Base-by-base conservation (phyloP, 2,113 vertebrate genomes). In the Pogona vitticeps region DNA sequence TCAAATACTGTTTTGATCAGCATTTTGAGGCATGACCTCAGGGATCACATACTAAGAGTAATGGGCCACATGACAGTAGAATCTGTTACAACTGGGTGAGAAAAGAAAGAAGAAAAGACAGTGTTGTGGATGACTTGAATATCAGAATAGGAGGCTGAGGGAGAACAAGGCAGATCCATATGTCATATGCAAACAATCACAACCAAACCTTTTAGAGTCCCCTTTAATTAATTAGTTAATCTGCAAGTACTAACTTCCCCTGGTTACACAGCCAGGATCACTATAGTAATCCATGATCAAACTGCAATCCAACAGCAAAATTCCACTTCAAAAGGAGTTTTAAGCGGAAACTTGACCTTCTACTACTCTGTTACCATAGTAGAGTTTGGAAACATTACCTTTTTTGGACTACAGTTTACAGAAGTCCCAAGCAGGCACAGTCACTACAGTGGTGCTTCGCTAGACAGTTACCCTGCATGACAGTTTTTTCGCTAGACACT, bases 1-100 rank as follows among this genome's bases (percentile, higher is more conserved):
- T 80, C 92, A 89, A 91, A 83, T 84, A 83, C 73, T 86, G 63
- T 85, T 77, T 65, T 93, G 91, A 94, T 91, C 91, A 88, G 81
- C 86, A 12, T 56, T 89, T 91, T 80, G 91, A 17, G 36, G 21
- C 40, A 26, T 75, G 38, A 86, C 28, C 58, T 52, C 40, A 52
- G 9, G 36, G 28, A 36, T 14, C 38, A 15, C 6, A 2, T 18
- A 40, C 46, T 71, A 46, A 17, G 17, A 79, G n/a, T 79, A 79
- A 77, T 36, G 46, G 75, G 31, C 40, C 40, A 46, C n/a, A 76
- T 77, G 63, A 67, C 70, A 59, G 46, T 26, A 73, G 71, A 40
- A 2, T 40, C 26, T 61, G 36, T 31, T 31, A 38, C 58, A 38
- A 61, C 18, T 61, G 26, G 40, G 23, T 58, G 33, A 31, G n/a